A percentile compares a stretch with the other conserved stretches of the same genome.
These are phyloP conservation scores for Cathartes aura DNA, from an alignment of 2,113 vertebrate species.

Conservation along the genomic window DNA sequence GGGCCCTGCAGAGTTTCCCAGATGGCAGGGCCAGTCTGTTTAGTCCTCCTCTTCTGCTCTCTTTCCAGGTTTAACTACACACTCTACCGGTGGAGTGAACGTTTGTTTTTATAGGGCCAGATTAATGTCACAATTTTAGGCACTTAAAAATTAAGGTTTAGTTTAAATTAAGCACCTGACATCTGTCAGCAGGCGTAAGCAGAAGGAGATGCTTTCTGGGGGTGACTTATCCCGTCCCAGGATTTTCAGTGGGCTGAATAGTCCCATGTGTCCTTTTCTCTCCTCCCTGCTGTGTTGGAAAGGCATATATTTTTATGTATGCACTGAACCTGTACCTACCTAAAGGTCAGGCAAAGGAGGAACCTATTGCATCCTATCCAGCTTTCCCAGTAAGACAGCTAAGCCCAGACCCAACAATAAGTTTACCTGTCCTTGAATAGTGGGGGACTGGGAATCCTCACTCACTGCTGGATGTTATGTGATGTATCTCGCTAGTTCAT, in stretches of 20 bases:
- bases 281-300: background rate
- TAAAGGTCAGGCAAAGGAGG: background rate
- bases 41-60: background rate
- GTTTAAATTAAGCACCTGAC: background rate
- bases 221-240: background rate
- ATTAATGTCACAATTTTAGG: background rate
- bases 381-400: background rate
- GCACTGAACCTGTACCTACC: background rate
- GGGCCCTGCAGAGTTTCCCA: conserved; percentile 30
- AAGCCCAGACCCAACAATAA: background rate
- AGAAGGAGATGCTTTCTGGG: background rate
- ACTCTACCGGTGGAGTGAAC: background rate
- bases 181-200: background rate
- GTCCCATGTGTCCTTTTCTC: background rate
- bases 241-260: background rate
- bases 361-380: background rate
- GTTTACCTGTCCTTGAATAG: background rate
- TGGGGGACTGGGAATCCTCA: background rate
- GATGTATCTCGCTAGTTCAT: background rate
- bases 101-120: background rate
- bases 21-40: conserved; percentile 25
- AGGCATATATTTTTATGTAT: background rate
- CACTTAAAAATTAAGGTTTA: background rate
- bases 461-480: background rate
- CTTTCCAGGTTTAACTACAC: background rate